Percentiles rank a stretch among this genome's conserved stretches.
Evolutionary conservation across 2,113 vertebrate species (phyloP).

Genomic region (Oreocharis arfaki): DNA sequence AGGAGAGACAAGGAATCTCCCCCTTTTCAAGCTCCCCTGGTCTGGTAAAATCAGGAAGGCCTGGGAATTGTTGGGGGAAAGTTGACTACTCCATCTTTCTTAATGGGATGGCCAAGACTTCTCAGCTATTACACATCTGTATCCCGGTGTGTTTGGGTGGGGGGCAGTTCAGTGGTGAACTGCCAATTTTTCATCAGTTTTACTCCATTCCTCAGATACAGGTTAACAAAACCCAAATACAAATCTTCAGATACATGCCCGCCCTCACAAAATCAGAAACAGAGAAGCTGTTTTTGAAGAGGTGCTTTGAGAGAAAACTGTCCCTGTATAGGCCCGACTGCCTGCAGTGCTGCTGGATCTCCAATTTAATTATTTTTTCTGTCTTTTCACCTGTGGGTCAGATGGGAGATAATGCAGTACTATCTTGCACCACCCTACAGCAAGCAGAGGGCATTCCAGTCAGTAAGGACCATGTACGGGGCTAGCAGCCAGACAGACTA

Average conservation of each 20-base stretch:
- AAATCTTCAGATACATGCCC: neutral
- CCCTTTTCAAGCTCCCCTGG: neutral
- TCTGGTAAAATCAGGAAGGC: neutral
- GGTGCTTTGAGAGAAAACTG: neutral
- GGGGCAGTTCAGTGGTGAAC: neutral
- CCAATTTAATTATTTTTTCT: neutral
- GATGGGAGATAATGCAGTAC: neutral
- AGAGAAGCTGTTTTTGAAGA: neutral
- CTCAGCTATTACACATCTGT: neutral
- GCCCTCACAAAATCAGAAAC: neutral
- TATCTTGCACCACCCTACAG: neutral
- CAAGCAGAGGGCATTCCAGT: neutral
- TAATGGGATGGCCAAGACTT: neutral
- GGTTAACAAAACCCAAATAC: neutral
- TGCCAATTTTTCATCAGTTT: neutral
- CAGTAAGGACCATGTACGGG: accelerated
- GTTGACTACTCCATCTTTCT: neutral
- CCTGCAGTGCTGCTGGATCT: neutral
- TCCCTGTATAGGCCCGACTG: accelerated
- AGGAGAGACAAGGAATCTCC: neutral
- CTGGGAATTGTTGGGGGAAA: neutral
- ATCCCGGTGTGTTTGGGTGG: neutral
- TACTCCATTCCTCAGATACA: neutral
- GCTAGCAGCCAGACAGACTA: neutral
- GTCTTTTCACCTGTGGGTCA: neutral